Percentiles rank a stretch among this genome's conserved stretches.
Conservation (phyloP, 1,140 invertebrate genomes). For the Penaeus japonicus region DNA sequence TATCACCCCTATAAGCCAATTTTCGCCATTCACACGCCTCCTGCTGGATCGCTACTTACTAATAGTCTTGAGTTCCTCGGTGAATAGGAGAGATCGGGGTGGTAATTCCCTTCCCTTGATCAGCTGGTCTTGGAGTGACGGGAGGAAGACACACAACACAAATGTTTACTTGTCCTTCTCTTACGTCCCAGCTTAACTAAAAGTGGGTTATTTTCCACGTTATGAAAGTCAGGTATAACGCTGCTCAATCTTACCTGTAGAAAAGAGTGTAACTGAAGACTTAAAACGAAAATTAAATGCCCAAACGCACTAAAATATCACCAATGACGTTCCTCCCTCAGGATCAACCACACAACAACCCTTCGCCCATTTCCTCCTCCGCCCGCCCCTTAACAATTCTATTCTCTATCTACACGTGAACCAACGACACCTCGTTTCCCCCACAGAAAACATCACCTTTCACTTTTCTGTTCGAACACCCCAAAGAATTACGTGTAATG, state of each 20-base stretch:
- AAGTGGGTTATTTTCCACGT: neutral
- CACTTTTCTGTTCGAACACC: neutral
- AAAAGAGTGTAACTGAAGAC: constrained; percentile 10
- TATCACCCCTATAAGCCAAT: too few species aligned
- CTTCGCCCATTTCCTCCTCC: constrained; percentile 36
- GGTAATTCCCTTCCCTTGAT: neutral
- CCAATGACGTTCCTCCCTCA: constrained; percentile 40
- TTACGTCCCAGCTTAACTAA: neutral
- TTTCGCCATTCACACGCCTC: too few species aligned
- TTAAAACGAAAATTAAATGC: constrained; percentile 20
- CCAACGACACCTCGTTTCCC: too few species aligned
- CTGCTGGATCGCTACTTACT: too few species aligned
- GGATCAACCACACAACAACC: constrained; percentile 27
- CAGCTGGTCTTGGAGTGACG: constrained; percentile 39
- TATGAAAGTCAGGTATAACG: neutral
- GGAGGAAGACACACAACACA: constrained; percentile 31
- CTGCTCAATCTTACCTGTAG: constrained; percentile 8
- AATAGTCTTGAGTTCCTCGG: too few species aligned
- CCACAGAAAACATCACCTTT: neutral
- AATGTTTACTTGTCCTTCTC: constrained; percentile 6
- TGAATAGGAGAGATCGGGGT: too few species aligned
- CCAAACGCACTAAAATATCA: constrained; percentile 35
- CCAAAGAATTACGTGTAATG: neutral
- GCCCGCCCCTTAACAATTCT: constrained; percentile 29
- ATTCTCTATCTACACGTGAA: neutral